Base-by-base conservation (phyloP, 1,140 invertebrate species). In the Holcopasites calliopsidis region DNA sequence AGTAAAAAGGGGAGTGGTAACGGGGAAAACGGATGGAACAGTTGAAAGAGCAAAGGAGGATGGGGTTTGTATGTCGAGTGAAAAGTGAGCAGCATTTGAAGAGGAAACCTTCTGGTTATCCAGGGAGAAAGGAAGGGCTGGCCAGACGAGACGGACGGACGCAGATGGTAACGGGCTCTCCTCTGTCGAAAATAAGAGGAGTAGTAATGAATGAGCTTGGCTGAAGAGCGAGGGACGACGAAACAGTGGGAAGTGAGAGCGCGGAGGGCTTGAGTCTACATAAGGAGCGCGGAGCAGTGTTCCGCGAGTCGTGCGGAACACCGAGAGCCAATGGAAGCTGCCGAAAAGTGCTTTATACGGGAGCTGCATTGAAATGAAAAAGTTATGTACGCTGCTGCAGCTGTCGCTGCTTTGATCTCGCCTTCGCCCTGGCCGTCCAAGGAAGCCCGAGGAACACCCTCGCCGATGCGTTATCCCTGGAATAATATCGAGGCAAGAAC, bases 161-260 rank as follows among this genome's bases (percentile, higher is more conserved):
- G 40, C 7, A 76, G 47, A 47, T 26, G 77, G 72, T 58, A 68
- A 66, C 55, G 77, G 70, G 78, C 75, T 83, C n/a, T n/a, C 77
- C 77, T 44, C 60, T 82, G 76, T 72, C 82, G 65, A 84, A 86
- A 86, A 86, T 86, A 86, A 86, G 85, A 86, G 77, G 69, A 84
- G 82, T 74, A 77, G 79, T 86, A 86, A 86, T 86, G 84, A 86
- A 86, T 86, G 84, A 86, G 83, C 65, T 66, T 40, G 65, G 47
- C 69, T 60, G 64, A 66, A 62, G 52, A 64, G 58, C 42, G 38
- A 49, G 64, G 42, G 47, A 60, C 61, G 55, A 71, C 52, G 23
- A 47, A 35, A 64, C 60, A 13, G 28, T 31, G n/a, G 40, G 38
- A 50, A 13, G 50, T 35, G 44, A 79, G 54, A 31, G 49, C 21